A percentile compares a stretch with the other conserved stretches of the same genome.
Conservation (phyloP, 2,113 vertebrate species). For the Chrysemys picta region DNA sequence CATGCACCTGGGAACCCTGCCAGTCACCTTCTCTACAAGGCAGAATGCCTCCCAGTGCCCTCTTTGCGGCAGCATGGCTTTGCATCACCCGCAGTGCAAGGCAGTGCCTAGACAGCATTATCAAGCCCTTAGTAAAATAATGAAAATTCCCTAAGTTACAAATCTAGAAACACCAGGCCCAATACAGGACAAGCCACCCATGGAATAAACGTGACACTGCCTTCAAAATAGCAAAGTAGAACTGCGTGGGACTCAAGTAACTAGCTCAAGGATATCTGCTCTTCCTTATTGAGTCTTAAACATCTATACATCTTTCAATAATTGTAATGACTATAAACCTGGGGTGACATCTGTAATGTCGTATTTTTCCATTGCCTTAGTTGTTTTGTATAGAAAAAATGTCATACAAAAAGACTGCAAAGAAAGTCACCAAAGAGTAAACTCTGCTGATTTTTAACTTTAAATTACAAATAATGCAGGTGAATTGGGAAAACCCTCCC, state of each 20-base stretch:
- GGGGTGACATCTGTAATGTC: neutral
- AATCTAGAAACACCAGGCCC: fast-evolving
- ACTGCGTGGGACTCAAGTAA: neutral
- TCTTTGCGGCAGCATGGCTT: neutral
- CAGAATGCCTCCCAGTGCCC: neutral
- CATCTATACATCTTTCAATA: neutral
- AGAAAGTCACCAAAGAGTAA: neutral
- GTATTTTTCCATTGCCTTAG: neutral
- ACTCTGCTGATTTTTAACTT: fast-evolving
- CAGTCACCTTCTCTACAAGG: fast-evolving
- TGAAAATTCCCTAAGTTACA: neutral
- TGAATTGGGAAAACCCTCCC: neutral
- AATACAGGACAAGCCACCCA: neutral
- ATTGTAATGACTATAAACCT: neutral
- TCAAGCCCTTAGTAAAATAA: neutral
- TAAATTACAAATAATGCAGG: neutral
- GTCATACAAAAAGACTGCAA: neutral
- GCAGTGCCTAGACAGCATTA: neutral
- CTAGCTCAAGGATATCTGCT: neutral
- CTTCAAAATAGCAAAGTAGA: neutral
- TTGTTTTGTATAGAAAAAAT: neutral
- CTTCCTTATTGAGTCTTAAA: neutral
- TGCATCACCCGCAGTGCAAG: neutral
- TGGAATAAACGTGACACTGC: neutral
- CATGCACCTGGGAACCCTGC: neutral